Base-by-base conservation (phyloP, 2,888 invertebrate species). In the Ceraclea dissimilis region DNA sequence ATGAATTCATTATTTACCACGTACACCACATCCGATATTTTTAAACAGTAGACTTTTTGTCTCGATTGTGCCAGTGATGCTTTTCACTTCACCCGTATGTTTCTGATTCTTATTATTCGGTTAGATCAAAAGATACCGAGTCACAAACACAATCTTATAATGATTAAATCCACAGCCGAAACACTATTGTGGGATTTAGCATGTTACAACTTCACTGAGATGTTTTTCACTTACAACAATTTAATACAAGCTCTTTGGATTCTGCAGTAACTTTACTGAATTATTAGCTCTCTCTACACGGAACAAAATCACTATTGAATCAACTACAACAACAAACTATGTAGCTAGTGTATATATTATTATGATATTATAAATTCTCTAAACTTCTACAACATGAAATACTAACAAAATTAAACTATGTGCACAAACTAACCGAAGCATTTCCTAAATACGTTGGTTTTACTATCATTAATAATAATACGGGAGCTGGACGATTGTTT, bases 401-500 rank as follows among this genome's bases (percentile, higher is more conserved):
- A 26, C 16, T 39, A 39, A 39, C 39, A 39, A 39, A 39, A n/a
- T 39, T 39, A 39, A 39, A 39, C 39, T 39, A 39, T 39, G 39
- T 39, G 13, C 39, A 39, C 39, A n/a, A 39, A 39, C 39, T 39
- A 39, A 39, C 39, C 16, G 16, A 39, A 39, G 26, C 26, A 26
- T 26, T 26, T 26, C 26, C 26, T 10, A 26, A 26, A 26, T 26
- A 26, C 10, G 26, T 26, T 26, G 26, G 26, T 26, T 6, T 10
- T 26, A 26, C 26, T 26, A 26, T 26, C 10, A 10, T 26, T 26
- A 26, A 26, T 26, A 4, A 26, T 26, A 26, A 26, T 26, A 26
- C 10, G 26, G 26, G 13, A 2, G 39, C 39, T 13, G 39, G 39
- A 39, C 39, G 4, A 39, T 4, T 39, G 16, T 39, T 39, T 39